Base-by-base conservation (phyloP, 2,797 vertebrate species). In the Amniataba percoides region DNA sequence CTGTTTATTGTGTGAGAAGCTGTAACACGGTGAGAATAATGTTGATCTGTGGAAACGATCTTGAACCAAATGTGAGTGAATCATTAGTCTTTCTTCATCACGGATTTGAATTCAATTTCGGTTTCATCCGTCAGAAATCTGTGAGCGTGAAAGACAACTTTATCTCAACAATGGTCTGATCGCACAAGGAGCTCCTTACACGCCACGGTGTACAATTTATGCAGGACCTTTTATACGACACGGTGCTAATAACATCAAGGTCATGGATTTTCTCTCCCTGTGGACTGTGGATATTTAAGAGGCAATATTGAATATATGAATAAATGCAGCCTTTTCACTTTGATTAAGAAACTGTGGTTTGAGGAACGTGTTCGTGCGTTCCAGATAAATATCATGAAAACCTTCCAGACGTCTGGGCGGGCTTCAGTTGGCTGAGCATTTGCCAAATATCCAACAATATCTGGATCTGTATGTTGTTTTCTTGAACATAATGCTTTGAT, bases 141-240 rank as follows among this genome's bases (percentile, higher is more conserved):
- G 13, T 1, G 27, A 2, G 12, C 34, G 19, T 64, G 45, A 42
- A 23, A 16, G 42, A 34, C 15, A 49, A 7, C 4, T 1, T 5
- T 34, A 14, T 18, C 19, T 61, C 34, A 31, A 53, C 75, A 58
- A 43, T 36, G 6, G 27, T 53, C 39, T 65, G 18, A 21, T 63
- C 45, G 51, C 4, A 39, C 12, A 39, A 18, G 5, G 27, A 57
- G 51, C 31, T 45, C 23, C 16, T n/a, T 11, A 51, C 36, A 59
- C 55, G 19, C 9, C 8, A 34, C 51, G 12, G 31, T 25, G 7
- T 21, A 34, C 16, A 52, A 42, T 58, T 56, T 42, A 48, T 59
- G 64, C 63, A 59, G 51, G 34, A 64, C n/a, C 14, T 57, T 78
- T 66, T 10, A 58, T 13, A 60, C 36, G 71, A 48, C 34, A 45